Base-by-base conservation (phyloP, 37 sponge, comb jelly and placozoan genomes). In the Halichondria panicea region DNA sequence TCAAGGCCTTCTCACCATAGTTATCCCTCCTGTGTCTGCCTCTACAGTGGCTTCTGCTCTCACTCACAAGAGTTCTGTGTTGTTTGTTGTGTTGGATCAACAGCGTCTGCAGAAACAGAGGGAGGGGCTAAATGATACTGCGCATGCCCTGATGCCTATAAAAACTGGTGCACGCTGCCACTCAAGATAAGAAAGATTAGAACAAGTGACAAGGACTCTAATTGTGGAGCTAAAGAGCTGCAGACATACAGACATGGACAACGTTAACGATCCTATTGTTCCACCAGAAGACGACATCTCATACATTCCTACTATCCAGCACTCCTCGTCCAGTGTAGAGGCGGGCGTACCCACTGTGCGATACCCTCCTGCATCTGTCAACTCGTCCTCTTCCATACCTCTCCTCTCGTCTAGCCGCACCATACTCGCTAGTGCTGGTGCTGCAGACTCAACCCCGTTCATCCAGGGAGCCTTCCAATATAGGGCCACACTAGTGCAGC, bases 401-500 rank as follows among this genome's bases (percentile, higher is more conserved):
- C 72, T 27, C 41, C 28, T 56, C 12, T 32, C 61, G 61, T 8
- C 41, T 24, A 11, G 55, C 31, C 59, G 31, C 34, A 9, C 63
- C 43, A 40, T 68, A 42, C 32, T 58, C 6, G 65, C 40, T 35
- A 27, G 7, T 22, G 60, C 60, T 8, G 71, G 28, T 46, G 40
- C 75, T 3, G 46, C 30, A 11, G 13, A 48, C 19, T 36, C 39
- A 35, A 55, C 40, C 36, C 40, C 40, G 21, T 45, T 53, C 24
- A n/a, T 63, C 22, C 36, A 66, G 36, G 52, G 15, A n/a, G 52
- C 44, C 52, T 42, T 80, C 11, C 77, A 76, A 66, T 81, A 71
- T 28, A 46, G 72, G 12, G 66, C 82, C 30, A 81, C 82, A 4
- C 39, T 73, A 43, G 61, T 50, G 55, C 72, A 74, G 43, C 82